Evolutionary conservation across 2,113 vertebrate species (phyloP).

Genomic region (Fulica atra): DNA sequence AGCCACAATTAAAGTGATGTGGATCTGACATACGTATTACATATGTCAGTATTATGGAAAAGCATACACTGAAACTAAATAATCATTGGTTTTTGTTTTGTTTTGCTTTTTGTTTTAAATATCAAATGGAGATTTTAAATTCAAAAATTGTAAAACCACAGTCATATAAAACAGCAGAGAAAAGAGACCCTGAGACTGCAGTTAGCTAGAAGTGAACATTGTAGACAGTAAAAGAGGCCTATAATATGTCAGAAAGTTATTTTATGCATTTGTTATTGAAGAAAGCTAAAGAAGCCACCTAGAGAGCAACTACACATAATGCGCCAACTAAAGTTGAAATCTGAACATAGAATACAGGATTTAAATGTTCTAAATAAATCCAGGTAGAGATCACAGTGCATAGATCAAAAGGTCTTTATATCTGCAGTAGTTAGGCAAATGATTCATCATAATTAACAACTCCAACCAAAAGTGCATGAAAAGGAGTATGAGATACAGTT

Average conservation of each 20-base stretch:
- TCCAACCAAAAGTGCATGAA: not conserved
- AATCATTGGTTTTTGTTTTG: not conserved
- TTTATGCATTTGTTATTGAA: not conserved
- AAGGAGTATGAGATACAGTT: not conserved
- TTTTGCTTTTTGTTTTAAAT: not conserved
- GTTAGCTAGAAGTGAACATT: not conserved
- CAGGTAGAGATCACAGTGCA: not conserved
- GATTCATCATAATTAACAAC: not conserved
- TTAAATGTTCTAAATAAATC: not conserved
- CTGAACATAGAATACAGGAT: not conserved
- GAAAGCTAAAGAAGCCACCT: not conserved
- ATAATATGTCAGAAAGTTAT: not conserved
- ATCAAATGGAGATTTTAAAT: not conserved
- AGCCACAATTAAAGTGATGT: not conserved
- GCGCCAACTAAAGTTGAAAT: not conserved
- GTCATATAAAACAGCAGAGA: not conserved
- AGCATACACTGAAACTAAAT: not conserved
- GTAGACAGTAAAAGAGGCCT: not conserved
- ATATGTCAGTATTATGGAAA: not conserved
- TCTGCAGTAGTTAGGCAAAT: not conserved
- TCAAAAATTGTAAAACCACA: not conserved
- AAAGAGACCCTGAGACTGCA: not conserved
- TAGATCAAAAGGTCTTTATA: not conserved
- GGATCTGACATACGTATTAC: not conserved
- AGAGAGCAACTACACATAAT: not conserved